Percentiles rank a stretch among this genome's conserved stretches.
phyloP scores from a whole-genome alignment of 2,888 invertebrate species.

The Phragmatobia fuliginosa region DNA sequence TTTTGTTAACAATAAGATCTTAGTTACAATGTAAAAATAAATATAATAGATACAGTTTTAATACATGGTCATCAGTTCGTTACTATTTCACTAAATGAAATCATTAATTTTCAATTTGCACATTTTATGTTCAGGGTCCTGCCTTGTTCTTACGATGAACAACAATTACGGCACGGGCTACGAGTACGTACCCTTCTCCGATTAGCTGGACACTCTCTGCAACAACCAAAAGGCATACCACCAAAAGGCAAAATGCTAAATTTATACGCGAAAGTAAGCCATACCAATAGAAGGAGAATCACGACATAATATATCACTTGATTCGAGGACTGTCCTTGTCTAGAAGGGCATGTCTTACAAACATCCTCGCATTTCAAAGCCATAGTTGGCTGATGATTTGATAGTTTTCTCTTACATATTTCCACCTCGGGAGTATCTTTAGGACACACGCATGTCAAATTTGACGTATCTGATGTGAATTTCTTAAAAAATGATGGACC shows the following conservation, averaged over 20 bases:
- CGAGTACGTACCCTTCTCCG: slow-evolving; percentile 3
- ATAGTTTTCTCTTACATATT: background rate
- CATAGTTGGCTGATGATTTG: background rate
- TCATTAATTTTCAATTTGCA: background rate
- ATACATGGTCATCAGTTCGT: background rate
- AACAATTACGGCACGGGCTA: background rate
- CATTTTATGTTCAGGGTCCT: background rate
- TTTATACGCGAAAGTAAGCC: slow-evolving; percentile 6
- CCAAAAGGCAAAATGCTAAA: background rate
- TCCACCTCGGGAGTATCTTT: background rate
- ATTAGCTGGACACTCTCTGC: background rate
- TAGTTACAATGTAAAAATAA: background rate
- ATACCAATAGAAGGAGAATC: background rate
- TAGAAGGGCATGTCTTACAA: background rate
- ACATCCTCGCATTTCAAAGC: background rate
- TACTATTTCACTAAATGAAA: background rate
- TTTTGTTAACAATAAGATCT: background rate
- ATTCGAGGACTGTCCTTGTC: background rate
- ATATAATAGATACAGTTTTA: background rate
- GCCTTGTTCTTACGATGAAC: background rate
- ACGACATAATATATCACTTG: background rate
- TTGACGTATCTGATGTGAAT: background rate
- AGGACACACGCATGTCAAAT: background rate
- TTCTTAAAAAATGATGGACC: background rate
- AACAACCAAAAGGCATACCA: background rate